Evolutionary conservation across 2,888 invertebrate species (phyloP), one percentile per base, ranked within the genome.

Genomic region (Galeruca laticollis): DNA sequence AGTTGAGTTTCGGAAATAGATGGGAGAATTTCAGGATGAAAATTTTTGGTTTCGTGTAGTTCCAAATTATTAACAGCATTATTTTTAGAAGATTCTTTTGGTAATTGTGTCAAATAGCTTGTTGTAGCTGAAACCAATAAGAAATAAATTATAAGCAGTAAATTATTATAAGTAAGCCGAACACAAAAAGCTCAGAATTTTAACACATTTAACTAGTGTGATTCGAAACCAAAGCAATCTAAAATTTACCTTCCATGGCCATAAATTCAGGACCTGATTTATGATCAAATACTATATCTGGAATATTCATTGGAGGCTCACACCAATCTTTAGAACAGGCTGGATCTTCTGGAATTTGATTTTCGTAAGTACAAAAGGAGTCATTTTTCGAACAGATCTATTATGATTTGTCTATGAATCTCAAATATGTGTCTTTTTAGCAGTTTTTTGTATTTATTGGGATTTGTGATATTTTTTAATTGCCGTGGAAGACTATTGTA

Each of bases 201-300:
- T n/a, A n/a, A n/a, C n/a, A n/a, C n/a, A n/a, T n/a, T n/a, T n/a
- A n/a, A n/a, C n/a, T n/a, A 11, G 3, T 52, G 11, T 18, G 18
- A 15, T 18, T 26, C 26, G 18, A 31, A 33, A 57, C 37, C 57
- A 57, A 37, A 31, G 37, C 35, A 18, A 57, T 57, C 57, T 31
- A 57, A n/a, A 57, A 20, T 57, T 57, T 37, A 57, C 37, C 57
- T 57, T 57, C 37, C 57, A 57, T 57, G n/a, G 37, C 33, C 37
- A 57, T 57, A 6, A 37, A 4, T 57, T 57, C 35, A 57, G 10
- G 20, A 57, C 57, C 57, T 57, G 57, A 26, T 31, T 57, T 57
- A 57, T 35, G 35, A 57, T 15, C 9, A 33, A n/a, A n/a, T n/a
- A n/a, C n/a, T n/a, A n/a, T n/a, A n/a, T n/a, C n/a, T n/a, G n/a